Conservation (phyloP, 1,140 invertebrate species). For the Myzus persicae region DNA sequence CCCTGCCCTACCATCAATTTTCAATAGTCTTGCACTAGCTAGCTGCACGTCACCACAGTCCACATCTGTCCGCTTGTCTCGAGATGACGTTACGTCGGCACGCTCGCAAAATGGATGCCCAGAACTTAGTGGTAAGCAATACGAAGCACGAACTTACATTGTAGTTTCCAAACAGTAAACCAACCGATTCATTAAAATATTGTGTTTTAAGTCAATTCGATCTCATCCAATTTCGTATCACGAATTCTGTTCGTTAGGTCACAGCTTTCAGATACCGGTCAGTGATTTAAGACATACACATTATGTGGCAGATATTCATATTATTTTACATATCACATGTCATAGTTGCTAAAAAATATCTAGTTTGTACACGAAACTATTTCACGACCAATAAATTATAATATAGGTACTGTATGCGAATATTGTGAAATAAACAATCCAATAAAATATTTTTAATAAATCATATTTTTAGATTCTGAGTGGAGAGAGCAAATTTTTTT, state of each 20-base stretch:
- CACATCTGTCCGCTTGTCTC: not conserved
- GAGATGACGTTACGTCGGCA: not conserved
- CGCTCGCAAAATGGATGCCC: not conserved
- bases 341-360: too few relatives aligned
- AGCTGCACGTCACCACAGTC: not conserved
- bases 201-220: not conserved
- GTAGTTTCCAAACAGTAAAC: not conserved
- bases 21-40: not conserved
- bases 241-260: not conserved
- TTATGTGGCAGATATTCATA: too few relatives aligned
- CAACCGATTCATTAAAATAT: not conserved
- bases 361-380: too few relatives aligned
- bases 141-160: not conserved
- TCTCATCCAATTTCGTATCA: not conserved
- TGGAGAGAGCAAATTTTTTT: too few relatives aligned
- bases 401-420: too few relatives aligned
- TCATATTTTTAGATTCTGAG: too few relatives aligned
- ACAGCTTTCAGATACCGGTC: not conserved
- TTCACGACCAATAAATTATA: too few relatives aligned
- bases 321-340: too few relatives aligned
- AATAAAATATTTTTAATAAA: too few relatives aligned
- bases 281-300: too few relatives aligned
- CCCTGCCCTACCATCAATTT: accelerated
- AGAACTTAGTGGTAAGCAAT: not conserved
- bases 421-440: too few relatives aligned